Base-by-base conservation (phyloP, 1,140 invertebrate species). In the Aphelenchoides avenae region DNA sequence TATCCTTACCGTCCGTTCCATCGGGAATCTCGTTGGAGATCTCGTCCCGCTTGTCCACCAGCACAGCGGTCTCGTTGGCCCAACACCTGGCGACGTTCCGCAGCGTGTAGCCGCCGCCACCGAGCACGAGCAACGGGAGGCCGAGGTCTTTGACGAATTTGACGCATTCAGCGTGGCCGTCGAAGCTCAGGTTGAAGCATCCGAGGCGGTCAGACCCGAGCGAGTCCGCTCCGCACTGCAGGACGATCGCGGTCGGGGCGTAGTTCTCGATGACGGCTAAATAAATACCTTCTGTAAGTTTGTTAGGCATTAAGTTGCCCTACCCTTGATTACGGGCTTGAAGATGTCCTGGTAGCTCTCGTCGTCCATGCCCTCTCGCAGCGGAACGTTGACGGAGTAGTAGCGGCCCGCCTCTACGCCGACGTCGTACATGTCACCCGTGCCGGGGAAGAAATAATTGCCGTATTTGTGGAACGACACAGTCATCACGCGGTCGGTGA, bases 381-480 rank as follows among this genome's bases (percentile, higher is more conserved):
- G 76, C 0, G 93, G 93, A 0, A 97, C 90, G 83, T 97, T 97
- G 0, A 97, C 88, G 0, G 90, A 92, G 75, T 95, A 97, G 77
- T 93, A 92, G 48, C 88, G 81, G 0, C 92, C 92, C 76, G 86
- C 87, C 74, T 93, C 61, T 44, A 66, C 43, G 89, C 1, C 57
- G 46, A 92, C 86, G 80, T 96, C 91, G 76, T 92, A 96, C 92
- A 97, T 97, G 78, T 96, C 91, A 1, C 93, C 84, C 9, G 92
- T 97, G 1, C 92, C 60, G 0, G 94, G 94, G 73, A 98, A 99
- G 77, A 95, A 96, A 70, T 89, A 94, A 73, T 94, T 92, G 5
- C 93, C 94, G 79, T 95, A 98, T 80, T 96, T 95, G 75, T 98
- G 94, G 78, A 99, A 98, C 18, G 91, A 95, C 1, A 97, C 92